Evolutionary conservation across 2,797 vertebrate genomes (phyloP).

Genomic region (Sebastes minor): DNA sequence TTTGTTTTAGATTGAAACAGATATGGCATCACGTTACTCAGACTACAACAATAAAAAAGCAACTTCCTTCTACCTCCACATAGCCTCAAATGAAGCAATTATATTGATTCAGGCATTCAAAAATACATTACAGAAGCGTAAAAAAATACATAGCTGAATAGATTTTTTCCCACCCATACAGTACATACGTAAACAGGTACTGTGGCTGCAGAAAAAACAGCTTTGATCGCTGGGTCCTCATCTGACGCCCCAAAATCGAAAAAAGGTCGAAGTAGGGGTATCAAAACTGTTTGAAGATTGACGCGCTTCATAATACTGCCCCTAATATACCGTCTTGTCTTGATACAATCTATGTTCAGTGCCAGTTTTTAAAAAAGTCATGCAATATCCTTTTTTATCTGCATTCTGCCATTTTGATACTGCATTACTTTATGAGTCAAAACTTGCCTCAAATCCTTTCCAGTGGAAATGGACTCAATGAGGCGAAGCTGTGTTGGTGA

Average conservation of each 20-base stretch:
- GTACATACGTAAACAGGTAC: background rate
- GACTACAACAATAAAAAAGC: too few relatives aligned
- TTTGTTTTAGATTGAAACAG: too few relatives aligned
- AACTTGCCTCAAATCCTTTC: background rate
- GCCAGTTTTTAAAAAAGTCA: background rate
- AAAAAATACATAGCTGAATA: too few relatives aligned
- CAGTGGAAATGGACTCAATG: background rate
- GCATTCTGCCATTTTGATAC: background rate
- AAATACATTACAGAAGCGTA: too few relatives aligned
- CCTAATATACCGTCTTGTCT: background rate
- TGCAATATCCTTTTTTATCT: background rate
- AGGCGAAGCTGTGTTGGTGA: background rate
- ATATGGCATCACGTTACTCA: too few relatives aligned
- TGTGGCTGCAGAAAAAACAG: background rate
- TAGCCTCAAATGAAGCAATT: too few relatives aligned
- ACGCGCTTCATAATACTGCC: background rate
- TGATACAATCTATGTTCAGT: conserved; percentile 4
- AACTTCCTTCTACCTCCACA: too few relatives aligned
- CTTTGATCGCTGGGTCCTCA: background rate
- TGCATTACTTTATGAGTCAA: background rate
- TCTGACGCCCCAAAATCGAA: background rate
- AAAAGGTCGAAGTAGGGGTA: background rate
- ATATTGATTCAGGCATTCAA: background rate
- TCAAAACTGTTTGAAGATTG: background rate
- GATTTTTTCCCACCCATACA: too few relatives aligned